Conservation (phyloP, 1,140 invertebrate species). For the Trichoplusia ni region DNA sequence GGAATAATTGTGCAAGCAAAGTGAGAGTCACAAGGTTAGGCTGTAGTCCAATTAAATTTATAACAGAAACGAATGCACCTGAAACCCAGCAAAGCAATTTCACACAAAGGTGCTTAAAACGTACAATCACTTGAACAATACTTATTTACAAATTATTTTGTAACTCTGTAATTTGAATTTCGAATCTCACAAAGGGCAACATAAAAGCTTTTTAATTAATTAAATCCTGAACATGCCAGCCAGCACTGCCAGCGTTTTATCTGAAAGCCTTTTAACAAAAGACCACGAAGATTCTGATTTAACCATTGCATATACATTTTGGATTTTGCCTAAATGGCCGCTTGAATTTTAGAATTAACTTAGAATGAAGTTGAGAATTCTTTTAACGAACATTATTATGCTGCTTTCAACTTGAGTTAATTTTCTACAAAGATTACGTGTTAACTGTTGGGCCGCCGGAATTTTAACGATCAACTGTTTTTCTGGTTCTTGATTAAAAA, state of each 20-base stretch:
- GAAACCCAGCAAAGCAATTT: too few species aligned
- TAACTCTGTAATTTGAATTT: too few species aligned
- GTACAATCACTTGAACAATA: too few species aligned
- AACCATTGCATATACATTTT: neutral
- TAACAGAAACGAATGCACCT: too few species aligned
- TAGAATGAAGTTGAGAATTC: neutral
- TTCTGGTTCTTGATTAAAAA: neutral
- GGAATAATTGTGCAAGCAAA: too few species aligned
- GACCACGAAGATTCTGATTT: conserved; percentile 9
- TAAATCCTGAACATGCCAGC: conserved; percentile 19
- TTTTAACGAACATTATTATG: neutral
- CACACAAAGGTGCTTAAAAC: too few species aligned
- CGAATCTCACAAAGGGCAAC: neutral
- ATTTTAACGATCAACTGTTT: conserved; percentile 31
- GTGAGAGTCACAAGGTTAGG: too few species aligned
- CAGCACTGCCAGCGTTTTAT: conserved; percentile 17
- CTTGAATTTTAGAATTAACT: neutral
- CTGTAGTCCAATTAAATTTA: too few species aligned
- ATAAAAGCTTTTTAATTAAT: conserved; percentile 21
- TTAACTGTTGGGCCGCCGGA: conserved; percentile 33
- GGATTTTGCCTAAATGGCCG: neutral
- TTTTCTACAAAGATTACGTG: conserved; percentile 40
- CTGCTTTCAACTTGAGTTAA: conserved; percentile 13
- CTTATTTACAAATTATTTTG: conserved; percentile 18
- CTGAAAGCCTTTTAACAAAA: conserved; percentile 3